Conservation (phyloP, 2,797 vertebrate genomes). For the Nannoperca australis region DNA sequence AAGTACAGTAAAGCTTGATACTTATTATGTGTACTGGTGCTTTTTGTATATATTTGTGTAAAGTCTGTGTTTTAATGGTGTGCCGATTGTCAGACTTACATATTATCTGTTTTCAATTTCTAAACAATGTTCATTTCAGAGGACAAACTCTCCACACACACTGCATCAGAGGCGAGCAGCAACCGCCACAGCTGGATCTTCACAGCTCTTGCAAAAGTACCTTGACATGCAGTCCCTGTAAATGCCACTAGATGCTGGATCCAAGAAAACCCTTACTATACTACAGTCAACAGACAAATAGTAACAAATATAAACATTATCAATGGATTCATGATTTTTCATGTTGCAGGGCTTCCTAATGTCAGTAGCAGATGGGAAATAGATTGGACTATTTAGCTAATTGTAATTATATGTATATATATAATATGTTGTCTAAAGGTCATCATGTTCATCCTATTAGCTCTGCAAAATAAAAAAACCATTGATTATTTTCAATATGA, state of each 20-base stretch:
- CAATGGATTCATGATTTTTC: conserved; percentile 3
- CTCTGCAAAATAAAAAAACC: neutral
- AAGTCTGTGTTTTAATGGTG: neutral
- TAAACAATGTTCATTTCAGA: conserved; percentile 2
- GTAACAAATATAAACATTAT: conserved; percentile 3
- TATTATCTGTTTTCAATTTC: conserved; percentile 13
- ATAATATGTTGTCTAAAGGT: neutral
- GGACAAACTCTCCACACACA: neutral
- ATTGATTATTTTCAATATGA: neutral
- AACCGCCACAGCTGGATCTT: conserved; percentile 15
- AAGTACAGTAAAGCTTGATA: neutral
- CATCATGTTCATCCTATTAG: neutral
- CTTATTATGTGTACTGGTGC: neutral
- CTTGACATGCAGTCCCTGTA: conserved; percentile 24
- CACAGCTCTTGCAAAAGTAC: conserved; percentile 7
- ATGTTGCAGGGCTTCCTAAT: neutral
- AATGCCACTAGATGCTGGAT: conserved; percentile 44
- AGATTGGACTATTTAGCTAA: too few relatives aligned
- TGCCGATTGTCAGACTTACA: neutral
- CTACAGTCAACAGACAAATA: conserved; percentile 6
- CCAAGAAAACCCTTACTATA: neutral
- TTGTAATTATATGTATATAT: too few relatives aligned
- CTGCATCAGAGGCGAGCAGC: conserved; percentile 12
- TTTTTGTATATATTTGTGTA: neutral
- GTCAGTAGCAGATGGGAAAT: neutral